Conservation (phyloP, 2,797 vertebrate species). For the Typhlichthys subterraneus region DNA sequence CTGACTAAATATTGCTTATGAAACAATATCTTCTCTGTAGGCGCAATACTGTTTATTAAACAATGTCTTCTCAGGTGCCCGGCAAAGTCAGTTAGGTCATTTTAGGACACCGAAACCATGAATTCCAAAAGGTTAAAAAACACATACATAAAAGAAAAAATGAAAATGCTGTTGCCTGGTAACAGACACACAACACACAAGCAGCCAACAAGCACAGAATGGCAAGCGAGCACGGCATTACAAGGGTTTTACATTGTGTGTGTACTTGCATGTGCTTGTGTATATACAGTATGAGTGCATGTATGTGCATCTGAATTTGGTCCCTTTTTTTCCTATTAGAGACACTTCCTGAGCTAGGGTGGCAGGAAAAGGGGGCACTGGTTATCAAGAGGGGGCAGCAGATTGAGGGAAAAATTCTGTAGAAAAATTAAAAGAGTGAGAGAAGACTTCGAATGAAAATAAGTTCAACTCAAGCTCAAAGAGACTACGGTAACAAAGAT, state of each 20-base stretch:
- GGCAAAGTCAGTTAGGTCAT: constrained; percentile 17
- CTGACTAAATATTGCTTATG: too few relatives aligned
- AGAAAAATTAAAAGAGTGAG: background rate
- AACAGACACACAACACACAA: constrained; percentile 14
- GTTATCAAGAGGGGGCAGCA: background rate
- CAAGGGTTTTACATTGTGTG: constrained; percentile 4
- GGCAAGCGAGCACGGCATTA: too few relatives aligned
- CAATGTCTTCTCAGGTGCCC: constrained; percentile 10
- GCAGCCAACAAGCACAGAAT: too few relatives aligned
- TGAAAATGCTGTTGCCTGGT: constrained; percentile 35
- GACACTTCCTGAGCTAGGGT: too few relatives aligned
- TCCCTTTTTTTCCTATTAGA: too few relatives aligned
- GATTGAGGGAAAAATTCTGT: background rate
- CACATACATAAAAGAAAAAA: too few relatives aligned
- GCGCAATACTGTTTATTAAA: background rate
- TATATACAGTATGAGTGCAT: background rate
- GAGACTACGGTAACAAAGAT: too few relatives aligned
- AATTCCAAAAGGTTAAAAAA: constrained; percentile 5
- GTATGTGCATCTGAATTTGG: background rate
- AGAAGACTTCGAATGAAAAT: background rate
- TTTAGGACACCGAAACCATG: constrained; percentile 11
- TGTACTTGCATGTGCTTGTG: constrained; percentile 5
- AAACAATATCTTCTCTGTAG: constrained; percentile 3
- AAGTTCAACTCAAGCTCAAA: background rate
- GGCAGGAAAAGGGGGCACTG: too few relatives aligned